Evolutionary conservation across 2,113 vertebrate genomes (phyloP).

Genomic region (Sceloporus undulatus): DNA sequence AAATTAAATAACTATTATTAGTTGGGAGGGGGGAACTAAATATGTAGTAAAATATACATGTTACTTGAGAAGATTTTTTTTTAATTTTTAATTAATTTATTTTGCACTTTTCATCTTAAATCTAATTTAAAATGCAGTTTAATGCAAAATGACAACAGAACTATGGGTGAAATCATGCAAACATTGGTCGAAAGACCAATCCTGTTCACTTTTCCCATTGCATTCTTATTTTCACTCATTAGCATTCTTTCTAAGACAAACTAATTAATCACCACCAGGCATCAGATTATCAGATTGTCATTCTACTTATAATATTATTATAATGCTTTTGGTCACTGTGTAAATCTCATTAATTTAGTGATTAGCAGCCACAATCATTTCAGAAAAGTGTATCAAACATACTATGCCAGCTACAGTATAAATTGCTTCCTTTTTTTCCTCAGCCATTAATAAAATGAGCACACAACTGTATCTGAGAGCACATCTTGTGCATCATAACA

Average conservation of each 20-base stretch:
- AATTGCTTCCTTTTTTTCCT: not conserved
- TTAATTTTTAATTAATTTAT: too few species aligned
- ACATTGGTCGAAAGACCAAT: not conserved
- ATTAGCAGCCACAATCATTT: constrained; percentile 40
- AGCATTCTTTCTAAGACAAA: not conserved
- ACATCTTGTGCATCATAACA: not conserved
- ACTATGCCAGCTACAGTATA: constrained; percentile 1
- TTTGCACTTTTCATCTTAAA: too few species aligned
- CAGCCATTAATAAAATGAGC: not conserved
- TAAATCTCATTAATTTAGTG: constrained; percentile 13
- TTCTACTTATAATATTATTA: constrained; percentile 20
- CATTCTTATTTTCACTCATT: not conserved
- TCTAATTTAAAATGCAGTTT: not conserved
- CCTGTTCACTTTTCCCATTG: not conserved
- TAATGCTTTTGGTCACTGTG: not conserved
- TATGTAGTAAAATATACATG: too few species aligned
- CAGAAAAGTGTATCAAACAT: not conserved
- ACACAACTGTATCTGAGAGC: not conserved
- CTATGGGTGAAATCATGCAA: not conserved
- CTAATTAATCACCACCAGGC: constrained; percentile 1
- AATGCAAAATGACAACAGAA: not conserved
- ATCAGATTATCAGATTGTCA: constrained; percentile 3
- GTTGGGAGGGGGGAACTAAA: too few species aligned
- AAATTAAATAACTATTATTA: too few species aligned
- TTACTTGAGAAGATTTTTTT: too few species aligned